These are phyloP conservation scores for Sciurus vulgaris DNA, from an alignment of 2,797 vertebrate species.

Conservation along the genomic window DNA sequence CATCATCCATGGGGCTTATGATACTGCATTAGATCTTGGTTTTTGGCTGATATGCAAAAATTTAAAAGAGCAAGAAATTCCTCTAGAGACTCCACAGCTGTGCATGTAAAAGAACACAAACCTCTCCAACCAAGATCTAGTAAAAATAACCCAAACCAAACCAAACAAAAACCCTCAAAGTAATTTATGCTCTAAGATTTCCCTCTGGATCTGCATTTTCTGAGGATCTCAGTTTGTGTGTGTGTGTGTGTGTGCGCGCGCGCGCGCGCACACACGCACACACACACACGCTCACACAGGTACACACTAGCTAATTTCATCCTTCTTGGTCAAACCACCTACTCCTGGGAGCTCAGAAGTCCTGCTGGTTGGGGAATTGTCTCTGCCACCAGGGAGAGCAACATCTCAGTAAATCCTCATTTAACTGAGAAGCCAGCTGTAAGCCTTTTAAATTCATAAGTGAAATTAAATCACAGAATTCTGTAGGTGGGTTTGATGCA, in stretches of 20 bases:
- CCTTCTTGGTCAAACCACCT: slow-evolving; percentile 55
- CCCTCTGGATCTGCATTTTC: slow-evolving; percentile 67
- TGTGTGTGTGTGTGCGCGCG: background rate
- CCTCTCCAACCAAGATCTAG: slow-evolving; percentile 64
- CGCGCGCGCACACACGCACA: too few species aligned
- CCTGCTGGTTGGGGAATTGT: slow-evolving; percentile 63
- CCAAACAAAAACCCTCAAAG: background rate
- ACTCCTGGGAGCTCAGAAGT: slow-evolving; percentile 52
- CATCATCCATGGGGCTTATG: slow-evolving; percentile 6
- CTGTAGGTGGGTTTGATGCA: slow-evolving; percentile 61
- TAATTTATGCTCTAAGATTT: slow-evolving; percentile 74
- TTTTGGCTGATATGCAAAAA: slow-evolving; percentile 79
- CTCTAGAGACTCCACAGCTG: slow-evolving; percentile 77
- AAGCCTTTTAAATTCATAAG: slow-evolving; percentile 70
- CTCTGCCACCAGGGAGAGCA: slow-evolving; percentile 50
- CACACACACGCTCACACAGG: too few species aligned
- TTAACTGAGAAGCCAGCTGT: slow-evolving; percentile 79
- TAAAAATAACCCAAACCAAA: background rate
- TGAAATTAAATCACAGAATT: slow-evolving; percentile 75
- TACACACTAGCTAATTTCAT: slow-evolving; percentile 57
- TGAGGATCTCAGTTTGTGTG: slow-evolving; percentile 59
- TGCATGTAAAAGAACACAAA: slow-evolving; percentile 69
- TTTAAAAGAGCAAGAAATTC: slow-evolving; percentile 77
- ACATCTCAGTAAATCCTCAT: slow-evolving; percentile 65
- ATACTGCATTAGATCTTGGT: slow-evolving; percentile 47